Evolutionary conservation across 2,888 invertebrate genomes (phyloP).

Genomic region (Brassicogethes aeneus): DNA sequence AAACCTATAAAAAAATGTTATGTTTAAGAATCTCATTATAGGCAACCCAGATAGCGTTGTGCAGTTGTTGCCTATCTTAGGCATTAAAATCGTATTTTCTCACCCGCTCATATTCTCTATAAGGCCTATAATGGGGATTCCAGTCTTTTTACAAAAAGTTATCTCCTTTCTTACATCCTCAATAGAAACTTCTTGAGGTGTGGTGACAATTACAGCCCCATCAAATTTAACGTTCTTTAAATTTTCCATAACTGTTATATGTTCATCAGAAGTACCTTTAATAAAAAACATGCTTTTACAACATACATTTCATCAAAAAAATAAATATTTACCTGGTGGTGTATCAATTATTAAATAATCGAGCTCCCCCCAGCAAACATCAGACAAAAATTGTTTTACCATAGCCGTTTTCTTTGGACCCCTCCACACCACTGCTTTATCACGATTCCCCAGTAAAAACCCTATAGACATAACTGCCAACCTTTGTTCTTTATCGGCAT

Average conservation of each 20-base stretch:
- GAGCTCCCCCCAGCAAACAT: constrained; percentile 85
- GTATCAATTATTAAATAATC: constrained; percentile 96
- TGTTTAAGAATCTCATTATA: too few species aligned
- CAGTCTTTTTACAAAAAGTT: constrained; percentile 87
- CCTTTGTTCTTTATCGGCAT: constrained; percentile 67
- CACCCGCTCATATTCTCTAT: constrained; percentile 95
- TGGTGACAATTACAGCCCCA: constrained; percentile 87
- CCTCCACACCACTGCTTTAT: constrained; percentile 90
- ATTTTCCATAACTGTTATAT: constrained; percentile 94
- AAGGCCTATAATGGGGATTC: constrained; percentile 78
- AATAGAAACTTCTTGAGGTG: constrained; percentile 86
- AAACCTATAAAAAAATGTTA: constrained; percentile 46
- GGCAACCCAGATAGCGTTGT: too few species aligned
- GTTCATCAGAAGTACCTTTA: constrained; percentile 90
- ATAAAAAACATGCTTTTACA: constrained; percentile 6
- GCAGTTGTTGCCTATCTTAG: too few species aligned
- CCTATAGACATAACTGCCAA: constrained; percentile 94
- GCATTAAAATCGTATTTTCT: constrained; percentile 19
- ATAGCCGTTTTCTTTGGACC: constrained; percentile 94
- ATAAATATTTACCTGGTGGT: constrained; percentile 65
- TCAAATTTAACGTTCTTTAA: constrained; percentile 61
- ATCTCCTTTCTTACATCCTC: constrained; percentile 92
- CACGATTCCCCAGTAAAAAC: constrained; percentile 73
- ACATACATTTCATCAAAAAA: constrained; percentile 10
- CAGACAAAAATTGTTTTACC: constrained; percentile 88